phyloP scores from a whole-genome alignment of 2,888 invertebrate species.

The Arenicola marina region DNA sequence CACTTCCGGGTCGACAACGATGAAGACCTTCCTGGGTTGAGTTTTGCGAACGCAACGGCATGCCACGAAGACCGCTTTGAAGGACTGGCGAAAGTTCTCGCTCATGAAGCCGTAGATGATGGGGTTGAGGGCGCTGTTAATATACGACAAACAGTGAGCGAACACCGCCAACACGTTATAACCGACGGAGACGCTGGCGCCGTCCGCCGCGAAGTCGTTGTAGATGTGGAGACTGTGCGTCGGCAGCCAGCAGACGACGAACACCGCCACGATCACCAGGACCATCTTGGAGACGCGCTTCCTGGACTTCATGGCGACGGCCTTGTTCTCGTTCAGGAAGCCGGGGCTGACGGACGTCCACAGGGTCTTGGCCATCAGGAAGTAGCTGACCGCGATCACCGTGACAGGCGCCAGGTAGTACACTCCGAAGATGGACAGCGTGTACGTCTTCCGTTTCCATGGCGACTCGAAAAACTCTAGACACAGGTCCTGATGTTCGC shows the following conservation, averaged over 20 bases:
- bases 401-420: constrained; percentile 22
- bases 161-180: constrained; percentile 10
- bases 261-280: constrained; percentile 21
- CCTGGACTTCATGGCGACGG: neutral
- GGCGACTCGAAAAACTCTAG: constrained; percentile 5
- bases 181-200: neutral
- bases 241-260: constrained; percentile 32
- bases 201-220: neutral
- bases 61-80: constrained; percentile 16
- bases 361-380: constrained; percentile 25
- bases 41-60: no score
- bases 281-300: constrained; percentile 15
- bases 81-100: constrained; percentile 38
- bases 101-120: constrained; percentile 49
- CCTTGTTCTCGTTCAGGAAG: constrained; percentile 5
- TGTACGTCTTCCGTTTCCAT: constrained; percentile 13
- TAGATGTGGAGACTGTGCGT: constrained; percentile 24
- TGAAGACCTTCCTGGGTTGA: no score
- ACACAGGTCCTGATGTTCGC: constrained; percentile 14
- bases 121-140: constrained; percentile 47
- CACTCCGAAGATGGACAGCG: constrained; percentile 15
- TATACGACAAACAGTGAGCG: constrained; percentile 20
- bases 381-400: constrained; percentile 23
- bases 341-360: constrained; percentile 16
- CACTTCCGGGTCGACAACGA: no score